Base-by-base conservation (phyloP, 2,888 invertebrate genomes). In the Cryptophagus acutangulus region DNA sequence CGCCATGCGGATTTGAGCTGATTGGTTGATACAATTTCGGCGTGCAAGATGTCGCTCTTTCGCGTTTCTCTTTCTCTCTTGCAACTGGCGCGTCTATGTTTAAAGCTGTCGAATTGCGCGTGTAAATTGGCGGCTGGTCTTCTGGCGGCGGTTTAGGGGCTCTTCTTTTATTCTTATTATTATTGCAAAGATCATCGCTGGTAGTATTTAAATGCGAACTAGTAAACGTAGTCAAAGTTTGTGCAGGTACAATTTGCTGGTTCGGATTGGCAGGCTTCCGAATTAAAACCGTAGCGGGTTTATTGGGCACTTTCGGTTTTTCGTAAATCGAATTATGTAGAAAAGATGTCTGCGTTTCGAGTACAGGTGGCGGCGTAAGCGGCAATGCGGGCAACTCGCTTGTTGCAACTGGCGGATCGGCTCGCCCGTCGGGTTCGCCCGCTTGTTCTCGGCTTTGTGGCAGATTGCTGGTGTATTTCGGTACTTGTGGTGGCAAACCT, bases 381-480 rank as follows among this genome's bases (percentile, higher is more conserved):
- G 86, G 85, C 40, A 87, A 65, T 2, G 80, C 81, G 1, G 84
- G 81, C 1, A 83, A 79, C 63, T 82, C 82, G 15, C 73, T 73
- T 2, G 42, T 18, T 1, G 75, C 69, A 28, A 82, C 81, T 20
- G 20, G 20, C 8, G 8, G 5, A 68, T 88, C 88, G 9, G 88
- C 87, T 54, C 85, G 78, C n/a, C 89, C 88, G 58, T 89, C 89
- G 1, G 89, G 89, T 58, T 87, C 88, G 5, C 88, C 89, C 5
- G 87, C 88, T 50, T 83, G 70, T 59, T 89, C 88, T 17, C 88
- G 74, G 62, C 84, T 86, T 47, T 77, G 61, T 1, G 62, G 49
- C 14, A 58, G 54, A 6, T 45, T 45, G 30, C 51, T 46, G 30
- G 10, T 10, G 36, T 43, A 48, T 43, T 55, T 52, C 6, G 49